Base-by-base conservation (phyloP, 2,888 invertebrate genomes). In the Eupithecia insigniata region DNA sequence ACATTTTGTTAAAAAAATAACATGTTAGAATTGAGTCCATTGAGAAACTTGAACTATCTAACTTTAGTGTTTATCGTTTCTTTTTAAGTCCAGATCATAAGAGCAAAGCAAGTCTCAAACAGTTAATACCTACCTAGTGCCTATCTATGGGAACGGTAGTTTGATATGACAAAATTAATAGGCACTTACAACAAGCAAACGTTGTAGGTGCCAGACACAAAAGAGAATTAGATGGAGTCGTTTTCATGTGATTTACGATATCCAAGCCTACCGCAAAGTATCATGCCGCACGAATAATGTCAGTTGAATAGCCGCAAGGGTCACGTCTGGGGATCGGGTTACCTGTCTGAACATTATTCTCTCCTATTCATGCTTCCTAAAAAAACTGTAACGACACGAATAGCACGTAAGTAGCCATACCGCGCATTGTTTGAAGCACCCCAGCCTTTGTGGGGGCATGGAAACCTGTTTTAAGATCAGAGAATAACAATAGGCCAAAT, bases 381-480 rank as follows among this genome's bases (percentile, higher is more conserved):
- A 87, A 88, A 87, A 83, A 82, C 4, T 12, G 79, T 86, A 87
- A 86, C 85, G 81, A 74, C 46, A 74, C 67, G 61, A 86, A 80
- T 75, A 73, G 81, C 80, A 83, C 78, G 78, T 84, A 83, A 34
- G 62, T 62, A 85, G 81, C 79, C 75, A 78, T 81, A 80, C 83
- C 84, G 83, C 81, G 85, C 87, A 87, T 87, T 88, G 86, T 89
- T 87, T 79, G 80, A 80, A 79, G 79, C 81, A 81, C 84, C 82
- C 84, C 82, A 82, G 78, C 79, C 82, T 83, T 85, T 87, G 87
- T 85, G 80, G 80, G 82, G 83, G 82, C 85, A 85, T 78, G 83
- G 80, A 86, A 90, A 91, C 90, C 88, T 84, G 90, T 91, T 89
- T 81, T 76, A 75, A 83, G 84, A 83, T 82, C 80, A 81, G 81